Base-by-base conservation (phyloP, 2,113 vertebrate genomes). In the Otolemur garnettii region DNA sequence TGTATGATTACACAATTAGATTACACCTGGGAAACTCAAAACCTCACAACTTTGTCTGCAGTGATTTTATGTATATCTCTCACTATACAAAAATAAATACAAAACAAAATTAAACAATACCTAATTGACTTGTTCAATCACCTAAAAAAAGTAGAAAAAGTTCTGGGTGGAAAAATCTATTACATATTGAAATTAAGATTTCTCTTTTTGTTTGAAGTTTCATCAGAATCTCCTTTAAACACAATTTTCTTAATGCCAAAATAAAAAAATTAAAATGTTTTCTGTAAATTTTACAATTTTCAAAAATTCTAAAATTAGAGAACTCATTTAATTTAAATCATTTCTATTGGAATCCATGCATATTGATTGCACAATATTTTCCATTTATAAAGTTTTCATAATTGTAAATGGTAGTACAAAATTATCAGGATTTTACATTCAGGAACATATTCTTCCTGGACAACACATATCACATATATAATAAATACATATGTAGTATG, bases 231-330 rank as follows among this genome's bases (percentile, higher is more conserved):
- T 87, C 18, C 10, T 83, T 78, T 59, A 38, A 57, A 35, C 71
- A 28, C 1, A 92, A 68, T 50, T 79, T 21, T 53, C 33, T 9
- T 57, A 57, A 87, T 75, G 35, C 5, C 35, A 50, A 50, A 50
- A 50, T 9, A 55, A 42, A 42, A 18, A 84, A 78, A 11, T 69
- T 91, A 62, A 55, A 78, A 42, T 35, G 21, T 35, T 50, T 2
- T 94, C n/a, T 62, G n/a, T 84, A 57, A 78, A 78, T 88, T 72
- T 62, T 2, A 90, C 59, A 42, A 18, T 83, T 83, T 92, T 13
- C 55, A 59, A 38, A 60, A 62, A 60, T 60, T 80, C 60, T 13
- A 72, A 59, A 82, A 83, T 18, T 75, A 42, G 68, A 68, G 53
- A 87, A 10, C 4, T 30, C 77, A 71, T 45, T 90, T 26, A 45